phyloP scores from a whole-genome alignment of 2,888 invertebrate species.

The Lottia scabra region DNA sequence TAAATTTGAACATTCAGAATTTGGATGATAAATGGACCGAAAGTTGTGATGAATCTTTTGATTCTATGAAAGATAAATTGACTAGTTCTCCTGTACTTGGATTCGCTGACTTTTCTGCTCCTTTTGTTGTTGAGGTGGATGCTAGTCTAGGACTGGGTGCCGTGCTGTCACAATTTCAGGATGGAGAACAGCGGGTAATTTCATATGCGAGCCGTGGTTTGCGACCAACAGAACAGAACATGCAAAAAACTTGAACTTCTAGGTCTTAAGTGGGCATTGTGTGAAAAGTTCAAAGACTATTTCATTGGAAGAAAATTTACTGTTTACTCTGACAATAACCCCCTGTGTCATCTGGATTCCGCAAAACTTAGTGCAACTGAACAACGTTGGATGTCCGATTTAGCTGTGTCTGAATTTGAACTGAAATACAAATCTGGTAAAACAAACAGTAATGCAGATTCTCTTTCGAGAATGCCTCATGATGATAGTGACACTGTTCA shows the following conservation, averaged over 20 bases:
- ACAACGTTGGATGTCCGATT: conserved; percentile 20
- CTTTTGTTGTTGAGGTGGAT: conserved; percentile 16
- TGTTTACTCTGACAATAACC: conserved; percentile 21
- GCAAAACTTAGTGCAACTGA: conserved; percentile 21
- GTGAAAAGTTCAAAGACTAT: conserved; percentile 23
- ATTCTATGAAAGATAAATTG: conserved; percentile 10
- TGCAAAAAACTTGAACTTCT: conserved; percentile 28
- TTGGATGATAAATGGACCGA: conserved; percentile 14
- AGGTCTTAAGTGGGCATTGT: conserved; percentile 34
- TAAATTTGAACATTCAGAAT: conserved; percentile 7
- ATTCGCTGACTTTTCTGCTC: conserved; percentile 11
- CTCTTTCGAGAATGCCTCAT: conserved; percentile 7
- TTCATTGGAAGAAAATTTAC: conserved; percentile 11
- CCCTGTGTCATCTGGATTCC: conserved; percentile 13
- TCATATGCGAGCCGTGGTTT: conserved; percentile 18
- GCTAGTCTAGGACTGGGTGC: conserved; percentile 21
- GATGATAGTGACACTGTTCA: neutral
- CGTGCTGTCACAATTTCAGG: conserved; percentile 15
- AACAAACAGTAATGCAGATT: conserved; percentile 17
- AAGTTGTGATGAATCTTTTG: conserved; percentile 11
- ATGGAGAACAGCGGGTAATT: conserved; percentile 1
- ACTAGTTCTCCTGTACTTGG: conserved; percentile 12
- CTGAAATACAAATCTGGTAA: conserved; percentile 17
- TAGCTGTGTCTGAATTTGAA: conserved; percentile 19
- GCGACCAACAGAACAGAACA: conserved; percentile 13